Evolutionary conservation across 2,888 invertebrate species (phyloP).

Genomic region (Conus canariensis): DNA sequence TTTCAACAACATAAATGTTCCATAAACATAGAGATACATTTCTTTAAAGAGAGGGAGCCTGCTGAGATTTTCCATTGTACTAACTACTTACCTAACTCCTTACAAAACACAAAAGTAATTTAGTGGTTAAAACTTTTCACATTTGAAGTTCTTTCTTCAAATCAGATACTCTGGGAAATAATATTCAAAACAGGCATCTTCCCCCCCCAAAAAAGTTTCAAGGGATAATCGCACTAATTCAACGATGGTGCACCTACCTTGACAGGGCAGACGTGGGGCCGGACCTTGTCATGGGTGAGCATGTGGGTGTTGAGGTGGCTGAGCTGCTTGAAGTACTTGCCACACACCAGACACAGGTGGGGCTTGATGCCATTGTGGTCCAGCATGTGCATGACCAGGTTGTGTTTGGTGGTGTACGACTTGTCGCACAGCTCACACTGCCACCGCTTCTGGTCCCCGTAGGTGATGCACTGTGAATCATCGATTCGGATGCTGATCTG

Average conservation of each 20-base stretch:
- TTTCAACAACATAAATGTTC: too few relatives aligned
- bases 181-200: too few relatives aligned
- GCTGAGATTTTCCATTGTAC: too few relatives aligned
- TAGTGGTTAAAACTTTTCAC: too few relatives aligned
- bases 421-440: conserved; percentile 76
- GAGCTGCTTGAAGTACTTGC: conserved; percentile 77
- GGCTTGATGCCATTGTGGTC: conserved; percentile 77
- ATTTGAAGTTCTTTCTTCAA: too few relatives aligned
- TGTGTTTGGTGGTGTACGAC: conserved; percentile 78
- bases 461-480: conserved; percentile 72
- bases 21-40: too few relatives aligned
- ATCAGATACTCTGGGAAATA: too few relatives aligned
- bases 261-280: conserved; percentile 74
- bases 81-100: too few relatives aligned
- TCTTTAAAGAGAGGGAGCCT: too few relatives aligned
- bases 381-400: conserved; percentile 76
- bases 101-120: too few relatives aligned
- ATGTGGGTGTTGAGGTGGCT: conserved; percentile 78
- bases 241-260: not conserved
- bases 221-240: too few relatives aligned
- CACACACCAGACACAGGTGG: conserved; percentile 77
- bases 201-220: too few relatives aligned
- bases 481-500: conserved; percentile 68
- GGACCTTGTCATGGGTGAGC: conserved; percentile 76
- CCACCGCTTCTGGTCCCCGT: conserved; percentile 76